phyloP scores from a whole-genome alignment of 2,113 vertebrate species.

The Kryptolebias marmoratus region DNA sequence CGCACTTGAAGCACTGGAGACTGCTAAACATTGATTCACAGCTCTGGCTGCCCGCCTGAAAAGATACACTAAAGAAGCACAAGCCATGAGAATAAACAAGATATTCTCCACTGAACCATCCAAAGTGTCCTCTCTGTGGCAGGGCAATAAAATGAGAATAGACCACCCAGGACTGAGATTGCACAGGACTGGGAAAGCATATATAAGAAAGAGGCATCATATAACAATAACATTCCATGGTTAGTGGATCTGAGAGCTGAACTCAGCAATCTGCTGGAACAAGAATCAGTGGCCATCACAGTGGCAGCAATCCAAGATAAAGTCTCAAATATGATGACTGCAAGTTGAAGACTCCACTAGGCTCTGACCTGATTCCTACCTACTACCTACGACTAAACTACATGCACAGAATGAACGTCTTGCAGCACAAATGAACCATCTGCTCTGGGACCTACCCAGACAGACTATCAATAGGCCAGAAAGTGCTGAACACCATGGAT shows the following conservation, averaged over 20 bases:
- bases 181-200: too few species aligned
- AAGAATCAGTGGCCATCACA: not conserved
- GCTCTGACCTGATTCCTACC: too few species aligned
- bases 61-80: too few species aligned
- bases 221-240: not conserved
- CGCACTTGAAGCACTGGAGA: too few species aligned
- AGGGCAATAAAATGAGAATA: too few species aligned
- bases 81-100: too few species aligned
- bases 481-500: not conserved
- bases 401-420: not conserved
- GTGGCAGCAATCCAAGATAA: not conserved
- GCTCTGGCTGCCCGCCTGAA: too few species aligned
- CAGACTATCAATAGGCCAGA: not conserved
- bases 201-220: not conserved
- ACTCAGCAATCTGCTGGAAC: not conserved
- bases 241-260: slow-evolving; percentile 2
- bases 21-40: too few species aligned
- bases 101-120: too few species aligned
- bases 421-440: not conserved
- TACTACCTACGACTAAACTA: not conserved
- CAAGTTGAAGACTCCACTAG: too few species aligned
- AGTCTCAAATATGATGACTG: not conserved
- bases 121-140: too few species aligned
- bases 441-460: not conserved
- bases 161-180: too few species aligned